Base-by-base conservation (phyloP, 2,888 invertebrate genomes). In the Lasioglossum villosulum region DNA sequence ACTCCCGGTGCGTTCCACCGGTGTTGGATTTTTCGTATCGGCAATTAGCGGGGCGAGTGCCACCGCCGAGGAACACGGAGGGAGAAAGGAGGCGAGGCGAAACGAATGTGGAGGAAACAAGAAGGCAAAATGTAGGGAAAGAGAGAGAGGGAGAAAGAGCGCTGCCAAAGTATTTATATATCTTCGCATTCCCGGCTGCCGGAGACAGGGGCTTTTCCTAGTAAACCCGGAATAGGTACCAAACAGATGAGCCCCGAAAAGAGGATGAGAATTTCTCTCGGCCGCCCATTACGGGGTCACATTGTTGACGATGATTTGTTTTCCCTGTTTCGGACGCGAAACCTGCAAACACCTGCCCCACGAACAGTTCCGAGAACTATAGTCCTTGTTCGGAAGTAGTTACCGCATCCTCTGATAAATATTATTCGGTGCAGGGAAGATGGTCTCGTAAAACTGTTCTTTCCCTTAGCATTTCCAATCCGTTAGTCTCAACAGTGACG, bases 151-250 rank as follows among this genome's bases (percentile, higher is more conserved):
- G 59, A 30, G 75, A 45, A 75, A 52, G 52, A 23, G 52, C 73
- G 73, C 76, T 75, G 82, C 80, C 70, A 84, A 88, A 88, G 89
- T 90, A 90, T 90, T 91, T 91, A 91, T 91, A 90, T 80, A 81
- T 90, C 88, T 59, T 84, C 70, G 90, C 84, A 90, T 91, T 89
- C 77, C 78, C 88, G 86, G 86, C 87, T 84, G 89, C 84, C 74
- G 80, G 85, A 86, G 90, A 88, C 89, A 89, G 86, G 87, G 84
- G 89, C 90, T 90, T 92, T 93, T 93, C 93, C 92, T 91, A 91
- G 93, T 93, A 93, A 84, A 93, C 93, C 91, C 92, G 93, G 93
- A 93, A 93, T 94, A 93, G 94, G 92, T 89, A 84, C 81, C 80
- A 66, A 37, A 73, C 76, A 63, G 89, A 89, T 88, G 87, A 88